Evolutionary conservation across 2,113 vertebrate species (phyloP), one percentile per base, ranked within the genome.

Genomic region (Sciurus niger): DNA sequence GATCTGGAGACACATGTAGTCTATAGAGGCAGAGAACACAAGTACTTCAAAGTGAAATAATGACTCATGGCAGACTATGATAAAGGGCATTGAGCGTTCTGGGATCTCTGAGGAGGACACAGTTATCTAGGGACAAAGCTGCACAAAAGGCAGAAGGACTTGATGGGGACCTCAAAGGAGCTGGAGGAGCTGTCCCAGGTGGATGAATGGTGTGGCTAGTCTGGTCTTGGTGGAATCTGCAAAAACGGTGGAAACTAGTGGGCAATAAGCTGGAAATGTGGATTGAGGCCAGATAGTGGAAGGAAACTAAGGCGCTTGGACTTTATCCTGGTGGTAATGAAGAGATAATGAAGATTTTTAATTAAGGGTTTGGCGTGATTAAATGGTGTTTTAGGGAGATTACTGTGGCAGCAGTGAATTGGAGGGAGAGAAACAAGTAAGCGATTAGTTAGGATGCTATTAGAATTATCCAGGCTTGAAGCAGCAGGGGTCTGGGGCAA

Each of bases 321-420:
- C 94, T 95, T 97, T 97, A 97, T 98, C 97, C 96, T 96, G 84
- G 98, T 96, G 95, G 98, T 97, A 98, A 98, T 98, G 97, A 97
- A 97, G 97, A 97, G 96, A 96, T 97, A 97, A 97, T 97, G 97
- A 97, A 98, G 96, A 98, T 98, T 98, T 97, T 97, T 97, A 97
- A 97, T 97, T 97, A 97, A 97, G 96, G 95, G 94, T 95, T 97
- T 97, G 97, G 97, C 97, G 88, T 96, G 95, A 97, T 97, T 98
- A 97, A 96, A 55, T 95, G 97, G 95, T 97, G 93, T 97, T 97
- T 96, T 97, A 97, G 95, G 95, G 93, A 98, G 97, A 98, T 98
- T 98, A 98, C 89, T 25, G 94, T 93, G 95, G 98, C 96, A 90
- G 92, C 94, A 25, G 93, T 97, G 95, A 97, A 96, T 96, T 93